A percentile compares a stretch with the other conserved stretches of the same genome.
phyloP scores from a whole-genome alignment of 2,888 invertebrate species.

The Pyrgus malvae region DNA sequence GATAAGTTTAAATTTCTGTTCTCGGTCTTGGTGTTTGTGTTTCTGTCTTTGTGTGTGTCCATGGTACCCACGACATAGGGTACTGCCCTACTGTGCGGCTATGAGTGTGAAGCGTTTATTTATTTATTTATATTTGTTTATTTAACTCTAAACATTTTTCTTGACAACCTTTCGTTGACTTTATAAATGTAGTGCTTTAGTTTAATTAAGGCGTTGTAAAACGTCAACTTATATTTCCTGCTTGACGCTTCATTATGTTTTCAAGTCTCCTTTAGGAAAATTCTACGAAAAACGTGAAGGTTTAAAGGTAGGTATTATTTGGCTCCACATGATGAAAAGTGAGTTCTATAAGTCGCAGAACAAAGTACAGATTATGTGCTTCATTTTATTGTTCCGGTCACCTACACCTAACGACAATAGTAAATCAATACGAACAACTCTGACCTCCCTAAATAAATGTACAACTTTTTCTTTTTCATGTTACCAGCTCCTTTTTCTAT shows the following conservation, averaged over 20 bases:
- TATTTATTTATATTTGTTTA: no score
- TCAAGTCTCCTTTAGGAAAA: slow-evolving; percentile 12
- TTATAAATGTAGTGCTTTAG: slow-evolving; percentile 9
- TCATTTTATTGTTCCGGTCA: slow-evolving; percentile 9
- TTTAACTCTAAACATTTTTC: no score
- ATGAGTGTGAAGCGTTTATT: no score
- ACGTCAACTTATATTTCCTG: slow-evolving; percentile 16
- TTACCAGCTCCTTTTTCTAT: slow-evolving; percentile 27
- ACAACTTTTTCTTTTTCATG: slow-evolving; percentile 14
- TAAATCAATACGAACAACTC: slow-evolving; percentile 12
- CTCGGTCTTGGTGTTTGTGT: no score
- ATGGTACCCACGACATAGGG: no score
- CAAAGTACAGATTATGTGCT: slow-evolving; percentile 9
- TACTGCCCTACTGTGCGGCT: no score
- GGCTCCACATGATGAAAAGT: neutral
- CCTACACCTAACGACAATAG: slow-evolving; percentile 9
- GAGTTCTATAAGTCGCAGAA: neutral
- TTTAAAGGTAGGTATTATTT: neutral
- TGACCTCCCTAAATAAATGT: slow-evolving; percentile 23
- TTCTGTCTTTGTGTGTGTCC: no score
- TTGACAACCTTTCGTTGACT: no score
- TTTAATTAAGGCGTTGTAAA: slow-evolving; percentile 15
- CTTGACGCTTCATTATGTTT: no score
- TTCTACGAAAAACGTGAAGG: no score
- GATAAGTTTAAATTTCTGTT: no score